Base-by-base conservation (phyloP, 2,888 invertebrate genomes). In the Quadriops clusia region DNA sequence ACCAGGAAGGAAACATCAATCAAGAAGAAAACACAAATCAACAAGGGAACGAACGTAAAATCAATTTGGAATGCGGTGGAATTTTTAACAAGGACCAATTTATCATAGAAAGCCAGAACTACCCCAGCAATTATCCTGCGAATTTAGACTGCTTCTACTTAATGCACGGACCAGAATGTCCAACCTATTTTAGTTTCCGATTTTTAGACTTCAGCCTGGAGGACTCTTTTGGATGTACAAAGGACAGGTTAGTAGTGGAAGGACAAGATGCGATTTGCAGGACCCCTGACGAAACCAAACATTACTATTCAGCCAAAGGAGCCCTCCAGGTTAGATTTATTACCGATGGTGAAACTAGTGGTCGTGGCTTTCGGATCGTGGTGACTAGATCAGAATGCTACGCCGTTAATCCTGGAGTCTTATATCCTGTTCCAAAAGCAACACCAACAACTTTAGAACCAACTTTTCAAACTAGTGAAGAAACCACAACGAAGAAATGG, bases 201-300 rank as follows among this genome's bases (percentile, higher is more conserved):
- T 71, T 73, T 44, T 46, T 71, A 22, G 66, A 72, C 45, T 73
- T 74, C 40, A 48, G 60, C 33, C 37, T 73, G 21, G 61, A 62
- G 40, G 36, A 60, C 1, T 65, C 70, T 3, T 40, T 49, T 4
- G 63, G 64, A 34, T 74, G 73, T 48, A 46, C 44, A 4, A 60
- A 61, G 21, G 70, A 70, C 48, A 62, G 64, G 33, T 44, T 74
- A 24, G 63, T 64, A 40, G 57, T 73, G 23, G 65, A 63, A 0
- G 50, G 63, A 32, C 49, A 52, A 20, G 58, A 67, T 38, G 52
- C 63, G 4, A 48, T 70, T 9, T 74, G 74, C 43, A 72, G 72
- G 0, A 60, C 46, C 24, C 54, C 60, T 16, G 47, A 50, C 31
- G 69, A 68, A 3, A 56, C 63, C 6, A 61, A 60, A 33, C 60